phyloP scores from a whole-genome alignment of 2,113 vertebrate genomes.

The Halichoeres trimaculatus region DNA sequence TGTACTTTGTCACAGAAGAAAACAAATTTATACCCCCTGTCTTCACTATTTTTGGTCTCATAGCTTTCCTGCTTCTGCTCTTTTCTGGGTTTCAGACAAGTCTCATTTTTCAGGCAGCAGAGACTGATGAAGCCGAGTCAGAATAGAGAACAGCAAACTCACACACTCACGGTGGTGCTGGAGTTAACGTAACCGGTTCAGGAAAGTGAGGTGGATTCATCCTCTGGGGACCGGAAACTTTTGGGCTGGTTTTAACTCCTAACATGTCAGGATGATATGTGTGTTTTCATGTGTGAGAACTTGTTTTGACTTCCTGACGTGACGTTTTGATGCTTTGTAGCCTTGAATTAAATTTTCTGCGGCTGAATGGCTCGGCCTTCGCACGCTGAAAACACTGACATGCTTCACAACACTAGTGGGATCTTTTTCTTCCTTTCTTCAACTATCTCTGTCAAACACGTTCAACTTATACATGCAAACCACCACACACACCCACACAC shows the following conservation, averaged over 20 bases:
- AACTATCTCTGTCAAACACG: neutral
- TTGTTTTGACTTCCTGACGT: too few relatives aligned
- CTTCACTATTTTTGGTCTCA: neutral
- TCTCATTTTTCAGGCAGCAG: too few relatives aligned
- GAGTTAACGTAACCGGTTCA: too few relatives aligned
- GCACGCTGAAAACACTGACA: constrained; percentile 22
- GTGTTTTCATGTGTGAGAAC: neutral
- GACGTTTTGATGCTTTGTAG: neutral
- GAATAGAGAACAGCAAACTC: too few relatives aligned
- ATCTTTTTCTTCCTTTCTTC: constrained; percentile 19
- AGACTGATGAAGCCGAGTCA: too few relatives aligned
- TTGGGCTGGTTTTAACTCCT: too few relatives aligned
- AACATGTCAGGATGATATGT: too few relatives aligned
- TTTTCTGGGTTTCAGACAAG: too few relatives aligned
- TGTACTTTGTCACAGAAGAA: neutral
- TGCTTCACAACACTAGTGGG: constrained; percentile 23
- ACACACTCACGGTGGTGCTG: neutral
- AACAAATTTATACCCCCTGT: constrained; percentile 18
- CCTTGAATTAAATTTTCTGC: constrained; percentile 14
- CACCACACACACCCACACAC: neutral
- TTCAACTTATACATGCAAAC: too few relatives aligned
- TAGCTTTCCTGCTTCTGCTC: constrained; percentile 2
- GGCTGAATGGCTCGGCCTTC: constrained; percentile 7
- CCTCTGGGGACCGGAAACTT: too few relatives aligned
- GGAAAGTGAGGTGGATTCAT: too few relatives aligned